Evolutionary conservation across 2,888 invertebrate species (phyloP).

Genomic region (Pammene fasciana): DNA sequence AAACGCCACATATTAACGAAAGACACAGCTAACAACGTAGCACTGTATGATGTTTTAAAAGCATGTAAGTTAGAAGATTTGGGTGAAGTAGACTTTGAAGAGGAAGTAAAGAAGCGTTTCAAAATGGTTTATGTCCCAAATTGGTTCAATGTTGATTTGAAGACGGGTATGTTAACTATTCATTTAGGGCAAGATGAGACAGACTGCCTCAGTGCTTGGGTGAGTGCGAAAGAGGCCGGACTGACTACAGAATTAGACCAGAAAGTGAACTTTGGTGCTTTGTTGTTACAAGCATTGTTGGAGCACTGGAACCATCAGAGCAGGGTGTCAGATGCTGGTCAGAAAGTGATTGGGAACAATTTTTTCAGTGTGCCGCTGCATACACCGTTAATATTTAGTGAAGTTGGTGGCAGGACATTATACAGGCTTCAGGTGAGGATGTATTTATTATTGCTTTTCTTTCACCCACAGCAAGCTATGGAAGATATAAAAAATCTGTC

Average conservation of each 20-base stretch:
- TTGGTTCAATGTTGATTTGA: slow-evolving; percentile 99
- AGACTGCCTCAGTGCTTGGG: slow-evolving; percentile 99
- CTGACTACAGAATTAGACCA: slow-evolving; percentile 91
- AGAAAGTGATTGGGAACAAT: slow-evolving; percentile 88
- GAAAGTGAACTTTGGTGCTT: slow-evolving; percentile 97
- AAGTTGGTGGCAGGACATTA: slow-evolving; percentile 97
- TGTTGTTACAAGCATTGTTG: slow-evolving; percentile 95
- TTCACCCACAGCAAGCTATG: too few species aligned
- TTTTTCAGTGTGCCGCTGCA: slow-evolving; percentile 97
- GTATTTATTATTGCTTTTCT: background rate
- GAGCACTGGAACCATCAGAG: slow-evolving; percentile 96
- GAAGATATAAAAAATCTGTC: too few species aligned
- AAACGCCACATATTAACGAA: slow-evolving; percentile 97
- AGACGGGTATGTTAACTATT: slow-evolving; percentile 99
- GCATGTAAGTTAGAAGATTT: slow-evolving; percentile 95
- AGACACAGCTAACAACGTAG: slow-evolving; percentile 92
- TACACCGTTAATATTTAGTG: slow-evolving; percentile 98
- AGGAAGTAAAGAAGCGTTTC: slow-evolving; percentile 94
- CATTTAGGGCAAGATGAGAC: slow-evolving; percentile 98
- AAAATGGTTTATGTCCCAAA: slow-evolving; percentile 98
- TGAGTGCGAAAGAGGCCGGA: slow-evolving; percentile 97
- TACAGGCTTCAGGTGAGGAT: slow-evolving; percentile 86
- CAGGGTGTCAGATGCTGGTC: slow-evolving; percentile 86
- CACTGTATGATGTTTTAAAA: slow-evolving; percentile 96
- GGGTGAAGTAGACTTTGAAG: slow-evolving; percentile 95